Conservation (phyloP, 2,113 vertebrate species). For the Siphamia tubifer region DNA sequence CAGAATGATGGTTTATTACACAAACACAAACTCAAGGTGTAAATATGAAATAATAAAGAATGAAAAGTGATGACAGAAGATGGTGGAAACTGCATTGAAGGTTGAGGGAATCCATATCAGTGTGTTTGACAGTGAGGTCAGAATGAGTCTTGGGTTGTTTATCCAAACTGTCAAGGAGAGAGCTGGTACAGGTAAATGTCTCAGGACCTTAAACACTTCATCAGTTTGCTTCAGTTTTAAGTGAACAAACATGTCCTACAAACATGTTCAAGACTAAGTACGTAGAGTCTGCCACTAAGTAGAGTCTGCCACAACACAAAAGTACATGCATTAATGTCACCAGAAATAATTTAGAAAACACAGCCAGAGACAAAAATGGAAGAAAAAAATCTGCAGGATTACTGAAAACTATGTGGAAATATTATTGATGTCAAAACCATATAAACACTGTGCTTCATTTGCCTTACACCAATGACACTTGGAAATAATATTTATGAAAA, state of each 20-base stretch:
- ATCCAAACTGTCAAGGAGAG: conserved; percentile 43
- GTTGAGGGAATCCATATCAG: conserved; percentile 43
- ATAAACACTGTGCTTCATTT: no score
- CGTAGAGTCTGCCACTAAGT: no score
- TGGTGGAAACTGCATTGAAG: conserved; percentile 20
- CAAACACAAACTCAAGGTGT: neutral
- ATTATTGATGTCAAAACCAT: no score
- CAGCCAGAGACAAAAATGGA: no score
- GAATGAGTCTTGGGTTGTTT: conserved; percentile 43
- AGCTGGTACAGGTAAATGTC: conserved; percentile 36
- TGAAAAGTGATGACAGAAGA: neutral
- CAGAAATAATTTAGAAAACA: no score
- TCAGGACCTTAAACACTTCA: conserved; percentile 1
- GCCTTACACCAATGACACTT: no score
- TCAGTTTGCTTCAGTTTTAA: neutral
- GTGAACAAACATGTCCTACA: neutral
- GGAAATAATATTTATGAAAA: no score
- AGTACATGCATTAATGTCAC: neutral
- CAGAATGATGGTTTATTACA: no score
- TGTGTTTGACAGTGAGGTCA: conserved; percentile 56
- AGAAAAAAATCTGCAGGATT: no score
- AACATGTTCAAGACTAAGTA: neutral
- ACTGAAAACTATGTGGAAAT: no score
- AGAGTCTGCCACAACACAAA: neutral
- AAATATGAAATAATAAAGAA: neutral